A percentile compares a stretch with the other conserved stretches of the same genome.
Conservation (phyloP, 2,113 vertebrate species). For the Sebastes fasciatus region DNA sequence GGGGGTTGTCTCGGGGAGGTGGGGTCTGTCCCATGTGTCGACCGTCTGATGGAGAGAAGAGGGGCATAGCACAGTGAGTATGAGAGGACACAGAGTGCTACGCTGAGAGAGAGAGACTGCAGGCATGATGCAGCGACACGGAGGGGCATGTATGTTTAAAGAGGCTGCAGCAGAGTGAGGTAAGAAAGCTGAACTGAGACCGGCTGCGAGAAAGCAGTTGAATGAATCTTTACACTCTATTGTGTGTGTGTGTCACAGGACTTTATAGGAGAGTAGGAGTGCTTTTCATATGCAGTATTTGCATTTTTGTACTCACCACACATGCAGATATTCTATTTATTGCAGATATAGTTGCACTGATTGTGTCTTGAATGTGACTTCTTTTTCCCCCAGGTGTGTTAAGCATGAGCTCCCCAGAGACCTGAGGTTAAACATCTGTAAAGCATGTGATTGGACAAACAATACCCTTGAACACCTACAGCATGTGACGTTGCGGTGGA, state of each 20-base stretch:
- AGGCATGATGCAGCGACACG: conserved; percentile 68
- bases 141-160: conserved; percentile 64
- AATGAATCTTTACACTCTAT: conserved; percentile 4
- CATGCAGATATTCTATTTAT: not conserved
- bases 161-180: conserved; percentile 71
- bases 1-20: conserved; percentile 69
- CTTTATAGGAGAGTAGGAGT: not conserved
- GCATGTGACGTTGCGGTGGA: conserved; percentile 63
- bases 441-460: conserved; percentile 58
- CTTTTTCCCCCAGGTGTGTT: conserved; percentile 41
- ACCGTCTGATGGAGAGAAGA: conserved; percentile 69
- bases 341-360: conserved; percentile 1
- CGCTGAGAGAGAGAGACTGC: conserved; percentile 65
- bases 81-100: conserved; percentile 66
- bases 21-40: conserved; percentile 77
- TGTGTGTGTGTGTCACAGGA: conserved; percentile 13
- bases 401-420: conserved; percentile 22
- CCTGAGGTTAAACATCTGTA: conserved; percentile 27
- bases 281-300: conserved; percentile 7
- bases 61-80: conserved; percentile 66
- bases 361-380: conserved; percentile 4
- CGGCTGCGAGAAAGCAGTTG: not conserved
- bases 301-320: not conserved
- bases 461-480: conserved; percentile 14
- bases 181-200: conserved; percentile 58